Evolutionary conservation across 2,888 invertebrate species (phyloP).

Genomic region (Chrysolina haemoptera): DNA sequence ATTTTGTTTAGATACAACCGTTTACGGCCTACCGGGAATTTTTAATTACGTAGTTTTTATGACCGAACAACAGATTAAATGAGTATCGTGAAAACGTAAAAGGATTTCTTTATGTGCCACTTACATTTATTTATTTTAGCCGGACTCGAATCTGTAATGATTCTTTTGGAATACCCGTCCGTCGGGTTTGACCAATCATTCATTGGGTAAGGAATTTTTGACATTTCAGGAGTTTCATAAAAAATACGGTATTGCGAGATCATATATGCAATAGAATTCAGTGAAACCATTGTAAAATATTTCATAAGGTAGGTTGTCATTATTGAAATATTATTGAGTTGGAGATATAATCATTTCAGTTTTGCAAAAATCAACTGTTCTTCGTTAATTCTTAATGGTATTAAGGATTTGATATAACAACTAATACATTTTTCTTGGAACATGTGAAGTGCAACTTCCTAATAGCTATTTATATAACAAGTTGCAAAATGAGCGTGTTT

Average conservation of each 20-base stretch:
- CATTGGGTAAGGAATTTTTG: conserved; percentile 8
- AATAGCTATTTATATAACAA: too few relatives aligned
- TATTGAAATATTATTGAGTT: too few relatives aligned
- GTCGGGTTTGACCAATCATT: conserved; percentile 15
- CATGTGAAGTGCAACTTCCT: too few relatives aligned
- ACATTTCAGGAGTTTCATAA: neutral
- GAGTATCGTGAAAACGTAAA: conserved; percentile 43
- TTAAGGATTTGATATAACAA: too few relatives aligned
- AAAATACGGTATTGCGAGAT: neutral
- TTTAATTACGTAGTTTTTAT: conserved; percentile 59
- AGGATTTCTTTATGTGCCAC: conserved; percentile 45
- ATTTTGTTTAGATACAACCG: conserved; percentile 59
- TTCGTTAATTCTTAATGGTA: too few relatives aligned
- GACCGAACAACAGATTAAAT: conserved; percentile 43
- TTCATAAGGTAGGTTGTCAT: neutral
- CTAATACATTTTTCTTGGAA: too few relatives aligned
- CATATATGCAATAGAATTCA: neutral
- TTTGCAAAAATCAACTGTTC: too few relatives aligned
- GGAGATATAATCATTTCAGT: too few relatives aligned
- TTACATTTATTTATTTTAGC: conserved; percentile 47
- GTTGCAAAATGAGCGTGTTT: too few relatives aligned
- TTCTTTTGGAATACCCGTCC: conserved; percentile 16
- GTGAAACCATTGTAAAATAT: neutral
- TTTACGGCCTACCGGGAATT: conserved; percentile 58
- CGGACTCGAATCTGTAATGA: conserved; percentile 32